Evolutionary conservation across 2,888 invertebrate genomes (phyloP).

Genomic region (Caenorhabditis angaria): DNA sequence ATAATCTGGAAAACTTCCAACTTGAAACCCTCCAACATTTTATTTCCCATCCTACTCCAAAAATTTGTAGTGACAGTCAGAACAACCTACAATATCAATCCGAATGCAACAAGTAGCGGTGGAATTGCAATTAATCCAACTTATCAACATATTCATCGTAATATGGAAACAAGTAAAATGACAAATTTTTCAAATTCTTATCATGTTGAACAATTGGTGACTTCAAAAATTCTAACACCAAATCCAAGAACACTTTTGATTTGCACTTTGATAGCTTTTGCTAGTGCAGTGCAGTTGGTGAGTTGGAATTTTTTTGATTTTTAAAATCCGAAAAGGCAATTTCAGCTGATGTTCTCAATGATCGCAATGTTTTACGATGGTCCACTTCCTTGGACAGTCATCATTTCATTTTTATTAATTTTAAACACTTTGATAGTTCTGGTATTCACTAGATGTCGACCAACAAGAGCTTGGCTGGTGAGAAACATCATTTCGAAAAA

Average conservation of each 20-base stretch:
- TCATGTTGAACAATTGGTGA: slow-evolving; percentile 67
- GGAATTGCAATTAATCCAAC: slow-evolving; percentile 48
- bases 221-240: slow-evolving; percentile 63
- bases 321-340: background rate
- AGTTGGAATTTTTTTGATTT: slow-evolving; percentile 10
- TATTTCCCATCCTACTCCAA: too few species aligned
- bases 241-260: slow-evolving; percentile 63
- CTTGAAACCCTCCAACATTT: background rate
- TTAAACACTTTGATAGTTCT: slow-evolving; percentile 60
- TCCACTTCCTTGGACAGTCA: slow-evolving; percentile 57
- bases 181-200: slow-evolving; percentile 51
- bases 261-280: slow-evolving; percentile 61
- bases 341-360: slow-evolving; percentile 66
- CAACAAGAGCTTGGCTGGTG: slow-evolving; percentile 61
- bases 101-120: slow-evolving; percentile 31
- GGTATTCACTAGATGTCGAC: slow-evolving; percentile 60
- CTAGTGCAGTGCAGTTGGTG: slow-evolving; percentile 67
- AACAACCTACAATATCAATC: slow-evolving; percentile 43
- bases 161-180: slow-evolving; percentile 46
- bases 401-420: slow-evolving; percentile 58
- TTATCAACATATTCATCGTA: slow-evolving; percentile 35
- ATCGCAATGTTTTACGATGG: slow-evolving; percentile 70
- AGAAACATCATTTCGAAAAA: slow-evolving; percentile 9
- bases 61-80: slow-evolving; percentile 40
- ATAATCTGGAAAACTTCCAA: background rate